phyloP scores from a whole-genome alignment of 2,113 vertebrate species.

The Sialia sialis region DNA sequence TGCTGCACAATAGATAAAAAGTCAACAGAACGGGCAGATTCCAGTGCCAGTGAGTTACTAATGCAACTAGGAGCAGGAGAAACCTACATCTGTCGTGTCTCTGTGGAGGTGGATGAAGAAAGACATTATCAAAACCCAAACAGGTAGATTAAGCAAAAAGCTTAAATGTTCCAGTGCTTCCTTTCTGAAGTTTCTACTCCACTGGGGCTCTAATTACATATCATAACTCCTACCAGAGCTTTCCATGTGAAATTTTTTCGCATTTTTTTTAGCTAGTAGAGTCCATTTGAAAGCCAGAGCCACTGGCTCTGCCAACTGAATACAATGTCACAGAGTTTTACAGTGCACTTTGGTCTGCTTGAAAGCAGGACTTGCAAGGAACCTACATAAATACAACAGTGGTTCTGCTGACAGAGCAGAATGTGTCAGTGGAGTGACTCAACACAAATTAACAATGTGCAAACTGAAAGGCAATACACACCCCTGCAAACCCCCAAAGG shows the following conservation, averaged over 20 bases:
- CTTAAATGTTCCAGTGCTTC: not conserved
- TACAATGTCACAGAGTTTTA: not conserved
- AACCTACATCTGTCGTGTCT: not conserved
- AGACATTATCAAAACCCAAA: not conserved
- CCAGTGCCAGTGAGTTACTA: not conserved
- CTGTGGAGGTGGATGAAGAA: not conserved
- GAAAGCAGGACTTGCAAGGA: not conserved
- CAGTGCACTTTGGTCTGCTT: not conserved
- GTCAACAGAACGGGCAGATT: not conserved
- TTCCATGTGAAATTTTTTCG: not conserved
- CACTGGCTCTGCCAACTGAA: not conserved
- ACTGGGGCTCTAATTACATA: not conserved
- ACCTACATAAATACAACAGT: not conserved
- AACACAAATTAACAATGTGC: not conserved
- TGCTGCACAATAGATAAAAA: not conserved
- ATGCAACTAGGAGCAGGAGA: not conserved
- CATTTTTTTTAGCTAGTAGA: not conserved
- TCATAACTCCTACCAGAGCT: not conserved
- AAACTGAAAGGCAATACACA: not conserved
- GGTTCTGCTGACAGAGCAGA: not conserved
- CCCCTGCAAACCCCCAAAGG: not conserved
- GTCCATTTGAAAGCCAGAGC: not conserved
- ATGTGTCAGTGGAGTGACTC: not conserved
- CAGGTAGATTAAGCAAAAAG: not conserved
- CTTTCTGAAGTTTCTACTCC: not conserved